A percentile compares a stretch with the other conserved stretches of the same genome.
Conservation (phyloP, 2,888 invertebrate species). For the Tetropium fuscum region DNA sequence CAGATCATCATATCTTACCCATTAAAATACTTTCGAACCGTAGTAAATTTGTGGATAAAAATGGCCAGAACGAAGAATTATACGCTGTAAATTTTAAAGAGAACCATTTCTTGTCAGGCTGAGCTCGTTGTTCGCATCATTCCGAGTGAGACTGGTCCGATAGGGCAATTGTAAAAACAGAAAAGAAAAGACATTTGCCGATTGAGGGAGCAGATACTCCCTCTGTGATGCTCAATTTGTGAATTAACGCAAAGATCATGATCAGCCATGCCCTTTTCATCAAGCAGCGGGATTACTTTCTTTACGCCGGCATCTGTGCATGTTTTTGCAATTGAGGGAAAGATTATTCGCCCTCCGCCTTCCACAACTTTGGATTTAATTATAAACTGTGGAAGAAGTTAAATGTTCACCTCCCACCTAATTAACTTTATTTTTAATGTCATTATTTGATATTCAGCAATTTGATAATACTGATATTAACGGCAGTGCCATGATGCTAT, state of each 20-base stretch:
- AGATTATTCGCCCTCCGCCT: slow-evolving; percentile 27
- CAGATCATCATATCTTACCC: slow-evolving; percentile 18
- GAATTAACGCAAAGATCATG: slow-evolving; percentile 38
- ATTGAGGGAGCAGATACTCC: slow-evolving; percentile 33
- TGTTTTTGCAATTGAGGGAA: slow-evolving; percentile 37
- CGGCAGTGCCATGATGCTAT: no score
- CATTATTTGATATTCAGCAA: no score
- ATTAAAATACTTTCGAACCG: slow-evolving; percentile 19
- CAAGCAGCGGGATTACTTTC: slow-evolving; percentile 13
- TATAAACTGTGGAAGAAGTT: slow-evolving; percentile 9
- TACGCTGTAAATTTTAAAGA: slow-evolving; percentile 20
- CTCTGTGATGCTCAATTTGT: slow-evolving; percentile 36
- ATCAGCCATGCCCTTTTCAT: slow-evolving; percentile 23
- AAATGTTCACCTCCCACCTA: no score
- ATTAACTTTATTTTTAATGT: no score
- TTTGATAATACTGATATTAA: no score
- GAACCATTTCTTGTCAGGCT: slow-evolving; percentile 27
- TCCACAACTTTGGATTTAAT: slow-evolving; percentile 4
- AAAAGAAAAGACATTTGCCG: slow-evolving; percentile 31
- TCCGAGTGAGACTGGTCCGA: slow-evolving; percentile 2
- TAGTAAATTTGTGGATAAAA: slow-evolving; percentile 7
- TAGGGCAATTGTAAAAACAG: slow-evolving; percentile 26
- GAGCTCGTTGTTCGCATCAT: slow-evolving; percentile 24
- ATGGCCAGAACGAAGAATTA: slow-evolving; percentile 22
- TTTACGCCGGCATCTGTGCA: slow-evolving; percentile 17